Conservation (phyloP, 2,888 invertebrate genomes). For the Leucophenga montana region DNA sequence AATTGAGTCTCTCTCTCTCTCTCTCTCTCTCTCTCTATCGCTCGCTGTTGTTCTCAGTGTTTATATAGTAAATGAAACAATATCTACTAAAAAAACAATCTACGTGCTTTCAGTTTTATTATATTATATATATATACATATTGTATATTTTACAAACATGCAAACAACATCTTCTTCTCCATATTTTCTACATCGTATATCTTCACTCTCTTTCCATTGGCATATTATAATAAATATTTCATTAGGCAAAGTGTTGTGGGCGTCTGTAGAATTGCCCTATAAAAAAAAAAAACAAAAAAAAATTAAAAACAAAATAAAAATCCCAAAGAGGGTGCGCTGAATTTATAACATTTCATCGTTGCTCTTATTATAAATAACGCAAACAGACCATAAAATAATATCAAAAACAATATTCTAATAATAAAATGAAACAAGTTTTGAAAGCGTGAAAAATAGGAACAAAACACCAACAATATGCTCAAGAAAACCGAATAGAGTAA, state of each 20-base stretch:
- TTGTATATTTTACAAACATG: background rate
- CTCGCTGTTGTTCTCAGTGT: background rate
- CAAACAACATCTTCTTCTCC: background rate
- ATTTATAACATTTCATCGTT: conserved; percentile 4
- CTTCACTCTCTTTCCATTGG: background rate
- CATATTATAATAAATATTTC: conserved; percentile 20
- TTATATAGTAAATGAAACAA: background rate
- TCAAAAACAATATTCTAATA: conserved; percentile 45
- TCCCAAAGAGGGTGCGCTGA: background rate
- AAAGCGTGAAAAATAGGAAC: conserved; percentile 31
- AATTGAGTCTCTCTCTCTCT: background rate
- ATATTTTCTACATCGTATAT: background rate
- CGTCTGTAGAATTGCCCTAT: conserved; percentile 3
- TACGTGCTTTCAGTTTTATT: no score
- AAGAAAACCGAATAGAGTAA: background rate
- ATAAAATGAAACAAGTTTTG: conserved; percentile 41
- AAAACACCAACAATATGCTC: background rate
- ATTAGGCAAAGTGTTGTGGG: conserved; percentile 8
- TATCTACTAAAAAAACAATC: background rate
- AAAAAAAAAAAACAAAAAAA: background rate
- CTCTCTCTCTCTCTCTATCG: background rate
- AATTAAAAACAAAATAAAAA: no score
- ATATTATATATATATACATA: background rate
- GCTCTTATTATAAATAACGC: conserved; percentile 49
- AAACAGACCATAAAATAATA: conserved; percentile 53